Conservation (phyloP, 2,797 vertebrate species). For the Acipenser transmontanus region DNA sequence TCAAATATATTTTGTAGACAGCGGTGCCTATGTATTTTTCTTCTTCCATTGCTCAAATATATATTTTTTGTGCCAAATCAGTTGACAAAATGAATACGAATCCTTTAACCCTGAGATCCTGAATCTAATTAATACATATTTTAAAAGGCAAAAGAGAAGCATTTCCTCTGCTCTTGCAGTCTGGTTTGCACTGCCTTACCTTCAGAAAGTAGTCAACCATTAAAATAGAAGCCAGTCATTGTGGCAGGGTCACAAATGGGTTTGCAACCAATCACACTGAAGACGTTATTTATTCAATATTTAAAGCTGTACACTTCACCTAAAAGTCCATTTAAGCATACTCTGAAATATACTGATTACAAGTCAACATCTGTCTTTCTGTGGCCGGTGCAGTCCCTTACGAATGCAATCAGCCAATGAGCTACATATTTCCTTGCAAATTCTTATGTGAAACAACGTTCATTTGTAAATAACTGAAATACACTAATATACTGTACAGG, state of each 20-base stretch:
- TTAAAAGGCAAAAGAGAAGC: neutral
- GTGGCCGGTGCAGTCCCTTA: neutral
- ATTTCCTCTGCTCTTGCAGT: conserved; percentile 19
- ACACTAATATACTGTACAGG: too few species aligned
- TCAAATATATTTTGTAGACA: too few species aligned
- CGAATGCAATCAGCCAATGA: neutral
- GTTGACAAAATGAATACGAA: too few species aligned
- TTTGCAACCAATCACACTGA: conserved; percentile 16
- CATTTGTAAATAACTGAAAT: too few species aligned
- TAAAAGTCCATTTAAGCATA: conserved; percentile 11
- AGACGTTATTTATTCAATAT: conserved; percentile 17
- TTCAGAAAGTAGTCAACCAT: conserved; percentile 20
- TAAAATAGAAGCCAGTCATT: conserved; percentile 7
- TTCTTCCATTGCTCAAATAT: too few species aligned
- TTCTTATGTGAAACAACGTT: too few species aligned
- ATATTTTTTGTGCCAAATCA: too few species aligned
- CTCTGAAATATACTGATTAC: conserved; percentile 18
- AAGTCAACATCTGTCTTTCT: conserved; percentile 13
- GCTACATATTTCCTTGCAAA: too few species aligned
- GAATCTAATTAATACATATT: neutral
- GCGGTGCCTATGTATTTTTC: too few species aligned
- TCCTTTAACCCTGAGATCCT: too few species aligned
- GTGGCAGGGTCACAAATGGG: conserved; percentile 11
- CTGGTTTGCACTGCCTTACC: conserved; percentile 21
- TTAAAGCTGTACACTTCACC: conserved; percentile 16